These are phyloP conservation scores for Anadara kagoshimensis DNA, from an alignment of 1,140 invertebrate genomes.

Conservation along the genomic window DNA sequence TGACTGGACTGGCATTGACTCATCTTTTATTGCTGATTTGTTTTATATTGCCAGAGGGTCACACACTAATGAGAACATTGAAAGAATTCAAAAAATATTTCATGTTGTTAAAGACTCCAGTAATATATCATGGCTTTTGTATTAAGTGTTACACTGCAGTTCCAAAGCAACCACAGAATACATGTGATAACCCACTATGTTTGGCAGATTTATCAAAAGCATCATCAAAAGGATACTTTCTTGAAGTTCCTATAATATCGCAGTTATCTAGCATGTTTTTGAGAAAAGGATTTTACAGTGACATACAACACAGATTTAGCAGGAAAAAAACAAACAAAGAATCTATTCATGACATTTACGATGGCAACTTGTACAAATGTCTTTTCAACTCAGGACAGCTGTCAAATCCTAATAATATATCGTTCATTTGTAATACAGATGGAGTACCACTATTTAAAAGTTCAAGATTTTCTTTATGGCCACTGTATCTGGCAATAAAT, in stretches of 20 bases:
- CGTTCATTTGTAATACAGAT: conserved; percentile 9
- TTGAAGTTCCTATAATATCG: conserved; percentile 12
- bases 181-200: conserved; percentile 3
- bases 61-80: neutral
- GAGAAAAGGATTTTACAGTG: conserved; percentile 1
- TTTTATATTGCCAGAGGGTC: neutral
- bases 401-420: conserved; percentile 1
- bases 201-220: neutral
- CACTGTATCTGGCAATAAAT: conserved; percentile 32
- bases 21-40: conserved; percentile 4
- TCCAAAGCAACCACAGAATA: neutral
- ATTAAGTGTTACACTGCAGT: neutral
- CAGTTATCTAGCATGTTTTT: conserved; percentile 15
- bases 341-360: conserved; percentile 22
- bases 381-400: neutral
- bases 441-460: conserved; percentile 14
- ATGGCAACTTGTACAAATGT: conserved; percentile 16
- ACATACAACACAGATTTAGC: neutral
- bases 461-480: conserved; percentile 26
- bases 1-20: neutral
- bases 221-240: conserved; percentile 9
- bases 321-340: conserved; percentile 10
- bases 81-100: conserved; percentile 7
- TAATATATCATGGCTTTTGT: neutral
- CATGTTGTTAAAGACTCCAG: neutral